Conservation (phyloP, 2,797 vertebrate species). For the Lagorchestes hirsutus region DNA sequence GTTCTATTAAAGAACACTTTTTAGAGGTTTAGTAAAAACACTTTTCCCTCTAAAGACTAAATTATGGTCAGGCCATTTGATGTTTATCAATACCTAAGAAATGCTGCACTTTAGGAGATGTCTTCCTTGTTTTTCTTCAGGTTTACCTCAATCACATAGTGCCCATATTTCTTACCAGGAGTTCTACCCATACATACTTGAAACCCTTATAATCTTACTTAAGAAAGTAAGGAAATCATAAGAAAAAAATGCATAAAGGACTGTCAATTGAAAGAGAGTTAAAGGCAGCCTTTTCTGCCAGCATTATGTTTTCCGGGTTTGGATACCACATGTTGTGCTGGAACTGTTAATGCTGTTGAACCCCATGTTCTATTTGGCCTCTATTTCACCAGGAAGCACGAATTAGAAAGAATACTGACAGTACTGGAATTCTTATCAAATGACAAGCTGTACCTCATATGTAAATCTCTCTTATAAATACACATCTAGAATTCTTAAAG, state of each 20-base stretch:
- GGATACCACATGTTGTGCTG: not conserved
- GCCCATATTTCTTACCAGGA: constrained; percentile 33
- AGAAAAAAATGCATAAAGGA: constrained; percentile 61
- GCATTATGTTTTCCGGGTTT: constrained; percentile 45
- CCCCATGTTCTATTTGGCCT: not conserved
- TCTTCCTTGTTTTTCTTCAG: not conserved
- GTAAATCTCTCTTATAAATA: constrained; percentile 39
- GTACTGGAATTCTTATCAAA: constrained; percentile 37
- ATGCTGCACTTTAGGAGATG: constrained; percentile 52
- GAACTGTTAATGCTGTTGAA: constrained; percentile 58
- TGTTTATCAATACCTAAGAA: not conserved
- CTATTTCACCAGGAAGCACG: constrained; percentile 51
- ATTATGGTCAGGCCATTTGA: constrained; percentile 33
- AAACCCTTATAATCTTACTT: constrained; percentile 68
- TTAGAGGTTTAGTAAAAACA: constrained; percentile 46
- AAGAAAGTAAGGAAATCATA: constrained; percentile 52
- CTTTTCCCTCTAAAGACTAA: constrained; percentile 55
- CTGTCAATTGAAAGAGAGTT: constrained; percentile 56
- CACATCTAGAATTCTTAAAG: constrained; percentile 62
- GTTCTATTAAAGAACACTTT: constrained; percentile 48
- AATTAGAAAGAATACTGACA: constrained; percentile 59
- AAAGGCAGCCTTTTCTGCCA: not conserved
- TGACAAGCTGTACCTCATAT: not conserved
- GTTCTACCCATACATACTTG: constrained; percentile 13
- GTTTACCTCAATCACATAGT: constrained; percentile 2